Evolutionary conservation across 2,113 vertebrate genomes (phyloP).

Genomic region (Chrysemys picta): DNA sequence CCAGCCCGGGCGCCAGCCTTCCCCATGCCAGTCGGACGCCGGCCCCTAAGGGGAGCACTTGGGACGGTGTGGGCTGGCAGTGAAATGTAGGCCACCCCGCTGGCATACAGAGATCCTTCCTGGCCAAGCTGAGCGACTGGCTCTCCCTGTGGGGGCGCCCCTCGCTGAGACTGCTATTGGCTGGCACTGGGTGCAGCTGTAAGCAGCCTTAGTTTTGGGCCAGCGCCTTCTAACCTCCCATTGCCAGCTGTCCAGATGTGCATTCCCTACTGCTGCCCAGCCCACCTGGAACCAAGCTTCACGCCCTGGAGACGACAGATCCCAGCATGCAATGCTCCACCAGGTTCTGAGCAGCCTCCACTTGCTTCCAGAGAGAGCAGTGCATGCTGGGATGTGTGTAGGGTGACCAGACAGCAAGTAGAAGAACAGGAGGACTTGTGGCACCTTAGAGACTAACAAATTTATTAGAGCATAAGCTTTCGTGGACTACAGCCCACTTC

Average conservation of each 20-base stretch:
- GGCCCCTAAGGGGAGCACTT: neutral
- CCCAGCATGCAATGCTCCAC: neutral
- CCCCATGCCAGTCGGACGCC: too few relatives aligned
- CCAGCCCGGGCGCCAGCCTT: rapidly evolving
- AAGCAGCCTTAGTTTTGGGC: neutral
- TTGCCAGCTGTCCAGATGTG: neutral
- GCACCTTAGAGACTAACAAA: too few relatives aligned
- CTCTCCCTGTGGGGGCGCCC: too few relatives aligned
- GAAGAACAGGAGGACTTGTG: too few relatives aligned
- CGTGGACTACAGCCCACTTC: too few relatives aligned
- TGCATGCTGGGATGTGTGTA: neutral
- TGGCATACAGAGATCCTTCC: too few relatives aligned
- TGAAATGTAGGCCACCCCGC: neutral
- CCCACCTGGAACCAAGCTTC: neutral
- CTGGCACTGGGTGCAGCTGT: neutral
- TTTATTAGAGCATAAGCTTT: too few relatives aligned
- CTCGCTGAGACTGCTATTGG: too few relatives aligned
- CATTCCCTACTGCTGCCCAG: neutral
- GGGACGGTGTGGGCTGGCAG: neutral
- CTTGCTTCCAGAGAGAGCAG: neutral
- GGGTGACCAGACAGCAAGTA: too few relatives aligned
- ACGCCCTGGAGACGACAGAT: neutral
- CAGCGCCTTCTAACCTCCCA: neutral
- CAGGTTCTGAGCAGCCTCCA: neutral
- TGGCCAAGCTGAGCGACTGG: too few relatives aligned